Percentiles rank a stretch among this genome's conserved stretches.
These are phyloP conservation scores for Aradus depressus DNA, from an alignment of 2,888 invertebrate genomes.

Conservation along the genomic window DNA sequence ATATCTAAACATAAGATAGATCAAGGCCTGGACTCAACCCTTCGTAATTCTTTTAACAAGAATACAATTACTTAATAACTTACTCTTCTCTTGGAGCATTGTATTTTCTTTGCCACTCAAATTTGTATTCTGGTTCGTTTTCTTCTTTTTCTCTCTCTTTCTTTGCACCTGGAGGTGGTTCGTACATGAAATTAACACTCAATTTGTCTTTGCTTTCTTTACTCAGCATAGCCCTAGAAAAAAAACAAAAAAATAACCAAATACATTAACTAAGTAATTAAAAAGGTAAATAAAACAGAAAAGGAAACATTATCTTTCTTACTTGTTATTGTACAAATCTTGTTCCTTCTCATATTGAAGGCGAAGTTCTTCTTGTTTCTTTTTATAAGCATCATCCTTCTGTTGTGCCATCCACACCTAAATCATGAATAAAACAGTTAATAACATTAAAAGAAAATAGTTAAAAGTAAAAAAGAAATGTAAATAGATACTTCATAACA, in stretches of 20 bases:
- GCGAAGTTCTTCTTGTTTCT: slow-evolving; percentile 92
- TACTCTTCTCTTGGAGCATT: slow-evolving; percentile 93
- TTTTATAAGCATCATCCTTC: slow-evolving; percentile 91
- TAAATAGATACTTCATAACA: slow-evolving; percentile 34
- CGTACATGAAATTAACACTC: slow-evolving; percentile 98
- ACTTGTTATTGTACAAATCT: slow-evolving; percentile 94
- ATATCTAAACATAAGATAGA: no score
- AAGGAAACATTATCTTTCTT: slow-evolving; percentile 31
- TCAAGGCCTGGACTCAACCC: no score
- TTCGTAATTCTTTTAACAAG: no score
- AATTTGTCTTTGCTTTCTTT: slow-evolving; percentile 97
- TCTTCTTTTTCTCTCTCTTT: slow-evolving; percentile 81
- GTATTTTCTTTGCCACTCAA: slow-evolving; percentile 99
- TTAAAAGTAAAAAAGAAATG: not conserved
- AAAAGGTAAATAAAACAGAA: slow-evolving; percentile 1
- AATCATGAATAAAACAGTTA: slow-evolving; percentile 22
- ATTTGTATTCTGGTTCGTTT: slow-evolving; percentile 93
- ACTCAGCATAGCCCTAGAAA: slow-evolving; percentile 77
- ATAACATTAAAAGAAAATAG: not conserved
- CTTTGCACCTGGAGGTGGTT: slow-evolving; percentile 90
- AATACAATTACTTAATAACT: no score
- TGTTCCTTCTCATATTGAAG: slow-evolving; percentile 98
- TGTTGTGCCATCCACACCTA: slow-evolving; percentile 99
- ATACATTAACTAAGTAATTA: not conserved
- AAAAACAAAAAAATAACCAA: slow-evolving; percentile 18